Evolutionary conservation across 2,797 vertebrate genomes (phyloP), one percentile per base, ranked within the genome.

Genomic region (Alexandromys oeconomus): DNA sequence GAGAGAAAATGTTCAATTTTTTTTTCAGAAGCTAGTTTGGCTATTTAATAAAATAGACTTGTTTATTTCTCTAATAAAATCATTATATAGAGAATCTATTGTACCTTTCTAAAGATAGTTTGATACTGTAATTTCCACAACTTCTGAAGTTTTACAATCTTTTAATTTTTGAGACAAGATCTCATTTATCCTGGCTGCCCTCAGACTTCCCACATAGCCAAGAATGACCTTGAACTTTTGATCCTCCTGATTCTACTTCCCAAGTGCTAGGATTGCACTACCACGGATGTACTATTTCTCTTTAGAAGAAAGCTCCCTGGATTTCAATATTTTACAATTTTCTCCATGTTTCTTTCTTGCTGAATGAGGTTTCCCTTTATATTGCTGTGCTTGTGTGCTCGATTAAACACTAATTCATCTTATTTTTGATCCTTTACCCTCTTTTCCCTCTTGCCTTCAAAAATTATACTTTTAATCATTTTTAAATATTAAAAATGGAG

Each of bases 51-150:
- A 67, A 61, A 1, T 74, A 87, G 7, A 84, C 37, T 40, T 93
- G 51, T 80, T 96, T 87, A 92, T 94, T 96, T 86, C 67, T 57
- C 29, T 46, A 61, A 27, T 40, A 82, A 96, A 79, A 84, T 57
- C 9, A 10, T 93, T 67, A 79, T 37, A 96, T 71, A 79, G 17
- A 74, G 29, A 89, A 96, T 87, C 80, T 90, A 48, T 37, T 88
- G 48, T 71, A 17, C 74, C 65, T 84, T 92, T 89, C 73, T 77
- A 88, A 40, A 92, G 76, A 63, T 77, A 82, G 71, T 81, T 96
- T 82, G 57, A 57, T 80, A 77, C 31, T 92, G 19, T 5, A 77
- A 71, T 69, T 43, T 92, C 77, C 69, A 25, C 67, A 78, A 57
- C n/a, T 91, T 71, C 65, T 93, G 77, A 48, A 3, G 5, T 59